These are phyloP conservation scores for Brachionus koreanus DNA, from an alignment of 1,140 invertebrate genomes.

Conservation along the genomic window DNA sequence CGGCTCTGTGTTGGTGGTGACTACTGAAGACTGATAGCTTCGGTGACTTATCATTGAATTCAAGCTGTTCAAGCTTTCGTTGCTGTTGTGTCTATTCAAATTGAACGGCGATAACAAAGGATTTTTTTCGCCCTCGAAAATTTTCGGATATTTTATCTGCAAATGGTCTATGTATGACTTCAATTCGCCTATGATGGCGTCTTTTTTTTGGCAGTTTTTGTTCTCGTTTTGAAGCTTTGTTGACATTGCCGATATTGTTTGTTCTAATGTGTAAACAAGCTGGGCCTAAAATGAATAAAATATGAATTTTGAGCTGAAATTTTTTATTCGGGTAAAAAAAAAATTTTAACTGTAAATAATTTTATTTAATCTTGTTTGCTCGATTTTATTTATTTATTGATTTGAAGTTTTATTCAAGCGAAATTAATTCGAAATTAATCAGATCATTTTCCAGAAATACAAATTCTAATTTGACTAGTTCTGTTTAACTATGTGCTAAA, in stretches of 20 bases:
- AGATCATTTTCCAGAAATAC: not conserved
- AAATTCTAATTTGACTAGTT: not conserved
- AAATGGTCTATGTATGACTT: slow-evolving; percentile 94
- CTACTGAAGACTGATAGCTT: not conserved
- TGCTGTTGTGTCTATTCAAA: slow-evolving; percentile 15
- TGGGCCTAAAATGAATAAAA: slow-evolving; percentile 17
- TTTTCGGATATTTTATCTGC: slow-evolving; percentile 65
- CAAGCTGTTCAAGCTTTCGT: slow-evolving; percentile 34
- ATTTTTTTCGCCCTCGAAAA: slow-evolving; percentile 36
- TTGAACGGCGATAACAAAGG: not conserved
- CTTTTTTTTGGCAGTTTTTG: slow-evolving; percentile 25
- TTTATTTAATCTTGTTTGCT: slow-evolving; percentile 5
- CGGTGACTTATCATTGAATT: slow-evolving; percentile 33
- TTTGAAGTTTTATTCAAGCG: not conserved
- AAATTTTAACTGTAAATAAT: not conserved
- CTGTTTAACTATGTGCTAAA: not conserved
- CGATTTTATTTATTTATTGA: not conserved
- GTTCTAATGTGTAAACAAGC: slow-evolving; percentile 26
- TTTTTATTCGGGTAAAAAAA: not conserved
- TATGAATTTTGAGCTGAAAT: not conserved
- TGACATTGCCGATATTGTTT: slow-evolving; percentile 26
- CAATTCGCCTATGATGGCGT: slow-evolving; percentile 56
- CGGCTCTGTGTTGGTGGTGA: not conserved
- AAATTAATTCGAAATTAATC: not conserved
- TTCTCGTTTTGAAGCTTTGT: not conserved